Conservation (phyloP, 2,888 invertebrate species). For the Pharmacophagus antenor region DNA sequence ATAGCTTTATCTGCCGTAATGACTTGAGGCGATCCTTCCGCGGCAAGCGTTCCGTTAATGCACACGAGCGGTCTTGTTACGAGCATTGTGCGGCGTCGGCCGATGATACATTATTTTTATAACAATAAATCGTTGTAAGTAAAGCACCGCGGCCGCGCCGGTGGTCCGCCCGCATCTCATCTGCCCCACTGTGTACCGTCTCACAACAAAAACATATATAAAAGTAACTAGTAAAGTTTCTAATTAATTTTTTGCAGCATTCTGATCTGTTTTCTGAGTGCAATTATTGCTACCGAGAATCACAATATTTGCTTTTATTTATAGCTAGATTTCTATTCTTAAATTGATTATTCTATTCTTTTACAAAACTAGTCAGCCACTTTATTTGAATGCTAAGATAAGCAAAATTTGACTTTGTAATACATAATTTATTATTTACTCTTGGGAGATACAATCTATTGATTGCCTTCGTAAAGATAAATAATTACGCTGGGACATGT, state of each 20-base stretch:
- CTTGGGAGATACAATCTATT: conserved; percentile 57
- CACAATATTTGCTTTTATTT: not conserved
- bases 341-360: too few relatives aligned
- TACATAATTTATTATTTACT: conserved; percentile 62
- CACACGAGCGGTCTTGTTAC: conserved; percentile 70
- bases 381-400: conserved; percentile 26
- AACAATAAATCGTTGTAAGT: conserved; percentile 79
- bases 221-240: conserved; percentile 32
- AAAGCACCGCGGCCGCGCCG: conserved; percentile 70
- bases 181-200: conserved; percentile 29
- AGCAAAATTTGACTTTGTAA: conserved; percentile 45
- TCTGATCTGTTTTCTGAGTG: not conserved
- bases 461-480: conserved; percentile 61
- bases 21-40: conserved; percentile 24
- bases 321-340: not conserved
- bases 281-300: not conserved
- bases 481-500: conserved; percentile 46
- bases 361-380: too few relatives aligned
- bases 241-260: conserved; percentile 33
- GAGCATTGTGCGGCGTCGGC: conserved; percentile 64
- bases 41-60: conserved; percentile 54
- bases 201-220: conserved; percentile 34
- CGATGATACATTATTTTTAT: conserved; percentile 81
- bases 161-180: conserved; percentile 55
- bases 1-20: conserved; percentile 43